These are phyloP conservation scores for Tragelaphus scriptus DNA, from an alignment of 2,113 vertebrate genomes.

Conservation along the genomic window DNA sequence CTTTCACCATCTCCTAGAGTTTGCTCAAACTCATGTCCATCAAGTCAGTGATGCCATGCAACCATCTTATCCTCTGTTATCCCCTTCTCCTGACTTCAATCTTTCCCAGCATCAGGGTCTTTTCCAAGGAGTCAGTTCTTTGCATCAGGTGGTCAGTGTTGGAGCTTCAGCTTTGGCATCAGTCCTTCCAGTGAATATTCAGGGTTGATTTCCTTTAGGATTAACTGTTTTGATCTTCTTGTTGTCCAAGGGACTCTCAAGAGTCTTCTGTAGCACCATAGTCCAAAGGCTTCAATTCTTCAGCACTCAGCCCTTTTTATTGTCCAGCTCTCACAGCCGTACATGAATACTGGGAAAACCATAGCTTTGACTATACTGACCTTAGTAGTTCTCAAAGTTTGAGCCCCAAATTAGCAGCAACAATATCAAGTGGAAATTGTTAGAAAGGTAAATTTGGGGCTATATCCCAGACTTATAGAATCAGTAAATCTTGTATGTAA, in stretches of 20 bases:
- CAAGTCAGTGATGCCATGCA: not conserved
- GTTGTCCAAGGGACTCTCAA: not conserved
- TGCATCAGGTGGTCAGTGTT: not conserved
- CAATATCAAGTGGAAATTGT: not conserved
- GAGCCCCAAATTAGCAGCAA: not conserved
- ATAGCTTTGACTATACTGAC: not conserved
- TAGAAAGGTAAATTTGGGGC: not conserved
- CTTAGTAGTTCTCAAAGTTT: not conserved
- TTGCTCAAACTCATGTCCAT: not conserved
- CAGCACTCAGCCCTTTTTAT: not conserved
- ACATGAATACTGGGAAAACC: not conserved
- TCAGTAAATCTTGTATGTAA: not conserved
- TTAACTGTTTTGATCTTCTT: not conserved
- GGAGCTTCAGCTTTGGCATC: not conserved
- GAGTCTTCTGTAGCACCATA: not conserved
- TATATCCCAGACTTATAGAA: not conserved
- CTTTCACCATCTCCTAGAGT: not conserved
- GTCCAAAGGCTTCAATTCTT: not conserved
- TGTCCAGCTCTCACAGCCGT: not conserved
- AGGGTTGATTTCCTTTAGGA: not conserved
- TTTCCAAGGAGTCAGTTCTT: not conserved
- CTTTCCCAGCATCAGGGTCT: not conserved
- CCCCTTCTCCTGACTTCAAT: not conserved
- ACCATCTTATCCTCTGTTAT: not conserved
- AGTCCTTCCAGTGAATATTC: not conserved